Conservation (phyloP, 2,888 invertebrate genomes). For the Allophyes oxyacanthae region DNA sequence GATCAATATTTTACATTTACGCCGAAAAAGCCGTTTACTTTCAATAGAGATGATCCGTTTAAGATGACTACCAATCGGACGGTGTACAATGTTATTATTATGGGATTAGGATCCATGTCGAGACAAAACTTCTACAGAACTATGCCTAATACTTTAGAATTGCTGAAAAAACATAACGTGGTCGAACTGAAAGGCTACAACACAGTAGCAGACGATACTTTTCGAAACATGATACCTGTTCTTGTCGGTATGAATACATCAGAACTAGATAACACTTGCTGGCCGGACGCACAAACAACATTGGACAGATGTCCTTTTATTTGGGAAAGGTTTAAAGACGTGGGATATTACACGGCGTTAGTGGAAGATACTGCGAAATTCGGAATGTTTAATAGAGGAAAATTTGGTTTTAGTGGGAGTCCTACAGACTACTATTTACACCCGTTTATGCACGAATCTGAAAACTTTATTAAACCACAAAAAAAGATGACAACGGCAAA, state of each 20-base stretch:
- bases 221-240: constrained; percentile 94
- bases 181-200: constrained; percentile 95
- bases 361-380: constrained; percentile 92
- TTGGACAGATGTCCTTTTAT: constrained; percentile 94
- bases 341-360: constrained; percentile 92
- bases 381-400: constrained; percentile 46
- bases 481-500: background rate
- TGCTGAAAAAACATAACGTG: constrained; percentile 88
- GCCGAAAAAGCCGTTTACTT: constrained; percentile 71
- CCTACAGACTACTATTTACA: constrained; percentile 95
- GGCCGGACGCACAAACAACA: constrained; percentile 81
- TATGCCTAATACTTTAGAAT: constrained; percentile 91
- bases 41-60: constrained; percentile 37
- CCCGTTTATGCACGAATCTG: constrained; percentile 90
- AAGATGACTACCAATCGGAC: constrained; percentile 36
- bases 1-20: constrained; percentile 91
- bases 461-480: constrained; percentile 3
- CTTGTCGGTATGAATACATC: constrained; percentile 91
- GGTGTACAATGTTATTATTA: constrained; percentile 91
- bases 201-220: constrained; percentile 96
- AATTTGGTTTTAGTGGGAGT: constrained; percentile 86
- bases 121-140: constrained; percentile 94
- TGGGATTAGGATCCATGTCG: constrained; percentile 95
- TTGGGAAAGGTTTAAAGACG: constrained; percentile 93
- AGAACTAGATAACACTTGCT: constrained; percentile 90